Conservation (phyloP, 2,888 invertebrate species). For the Sinohyriopsis cumingii region DNA sequence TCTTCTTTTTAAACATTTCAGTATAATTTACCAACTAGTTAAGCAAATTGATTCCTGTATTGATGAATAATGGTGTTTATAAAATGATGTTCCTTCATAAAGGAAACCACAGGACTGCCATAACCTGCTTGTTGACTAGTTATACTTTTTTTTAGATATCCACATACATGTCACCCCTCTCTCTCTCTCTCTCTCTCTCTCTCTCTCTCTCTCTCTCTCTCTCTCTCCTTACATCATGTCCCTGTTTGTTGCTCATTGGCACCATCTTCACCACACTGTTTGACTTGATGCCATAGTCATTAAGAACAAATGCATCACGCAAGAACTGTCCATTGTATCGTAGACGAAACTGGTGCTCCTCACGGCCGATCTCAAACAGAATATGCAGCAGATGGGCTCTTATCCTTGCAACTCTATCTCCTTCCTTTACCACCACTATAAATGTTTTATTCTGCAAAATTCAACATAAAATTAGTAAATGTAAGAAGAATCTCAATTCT, state of each 20-base stretch:
- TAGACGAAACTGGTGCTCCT: conserved; percentile 65
- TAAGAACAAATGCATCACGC: conserved; percentile 61
- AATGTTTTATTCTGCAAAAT: conserved; percentile 64
- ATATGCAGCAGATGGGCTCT: conserved; percentile 67
- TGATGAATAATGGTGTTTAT: too few relatives aligned
- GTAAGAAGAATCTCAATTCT: too few relatives aligned
- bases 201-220: conserved; percentile 4
- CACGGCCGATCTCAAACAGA: conserved; percentile 63
- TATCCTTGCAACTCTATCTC: conserved; percentile 63
- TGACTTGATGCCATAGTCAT: conserved; percentile 62
- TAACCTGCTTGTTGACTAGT: too few relatives aligned
- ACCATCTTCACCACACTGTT: conserved; percentile 66
- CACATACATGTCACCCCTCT: not conserved
- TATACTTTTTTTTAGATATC: too few relatives aligned
- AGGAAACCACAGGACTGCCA: too few relatives aligned
- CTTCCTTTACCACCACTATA: conserved; percentile 56
- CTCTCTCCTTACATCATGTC: conserved; percentile 50
- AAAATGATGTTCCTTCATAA: too few relatives aligned
- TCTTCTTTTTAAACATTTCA: too few relatives aligned
- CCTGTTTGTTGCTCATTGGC: conserved; percentile 49
- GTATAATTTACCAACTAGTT: too few relatives aligned
- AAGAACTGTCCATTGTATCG: conserved; percentile 66
- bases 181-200: conserved; percentile 7
- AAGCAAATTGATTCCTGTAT: too few relatives aligned
- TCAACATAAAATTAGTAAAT: too few relatives aligned